These are phyloP conservation scores for Electrona antarctica DNA, from an alignment of 2,113 vertebrate species.

Conservation along the genomic window DNA sequence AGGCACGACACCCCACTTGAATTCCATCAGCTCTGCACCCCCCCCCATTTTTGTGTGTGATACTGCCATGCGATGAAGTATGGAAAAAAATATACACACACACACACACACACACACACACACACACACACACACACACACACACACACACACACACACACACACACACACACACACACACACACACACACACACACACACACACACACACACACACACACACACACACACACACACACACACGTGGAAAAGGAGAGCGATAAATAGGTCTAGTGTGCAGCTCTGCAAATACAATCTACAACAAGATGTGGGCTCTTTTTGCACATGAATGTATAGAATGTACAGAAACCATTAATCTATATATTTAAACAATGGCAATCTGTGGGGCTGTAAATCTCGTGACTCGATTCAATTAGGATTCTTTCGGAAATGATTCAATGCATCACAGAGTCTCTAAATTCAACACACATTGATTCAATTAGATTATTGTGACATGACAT, in stretches of 20 bases:
- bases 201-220: slow-evolving; percentile 9
- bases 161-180: neutral
- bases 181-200: neutral
- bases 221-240: neutral
- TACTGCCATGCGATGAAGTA: too few species aligned
- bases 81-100: neutral
- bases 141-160: slow-evolving; percentile 7
- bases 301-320: too few species aligned
- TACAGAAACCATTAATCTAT: too few species aligned
- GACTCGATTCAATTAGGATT: too few species aligned
- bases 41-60: neutral
- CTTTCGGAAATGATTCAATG: too few species aligned
- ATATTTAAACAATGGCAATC: too few species aligned
- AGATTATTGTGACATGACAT: too few species aligned
- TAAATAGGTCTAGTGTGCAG: neutral
- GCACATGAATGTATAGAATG: too few species aligned
- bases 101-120: neutral
- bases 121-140: slow-evolving; percentile 10
- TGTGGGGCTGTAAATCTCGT: too few species aligned
- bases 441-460: too few species aligned
- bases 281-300: too few species aligned
- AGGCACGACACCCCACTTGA: slow-evolving; percentile 31
- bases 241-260: neutral
- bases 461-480: too few species aligned
- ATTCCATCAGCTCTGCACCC: slow-evolving; percentile 34